phyloP scores from a whole-genome alignment of 2,797 vertebrate genomes.

The Capromys pilorides region DNA sequence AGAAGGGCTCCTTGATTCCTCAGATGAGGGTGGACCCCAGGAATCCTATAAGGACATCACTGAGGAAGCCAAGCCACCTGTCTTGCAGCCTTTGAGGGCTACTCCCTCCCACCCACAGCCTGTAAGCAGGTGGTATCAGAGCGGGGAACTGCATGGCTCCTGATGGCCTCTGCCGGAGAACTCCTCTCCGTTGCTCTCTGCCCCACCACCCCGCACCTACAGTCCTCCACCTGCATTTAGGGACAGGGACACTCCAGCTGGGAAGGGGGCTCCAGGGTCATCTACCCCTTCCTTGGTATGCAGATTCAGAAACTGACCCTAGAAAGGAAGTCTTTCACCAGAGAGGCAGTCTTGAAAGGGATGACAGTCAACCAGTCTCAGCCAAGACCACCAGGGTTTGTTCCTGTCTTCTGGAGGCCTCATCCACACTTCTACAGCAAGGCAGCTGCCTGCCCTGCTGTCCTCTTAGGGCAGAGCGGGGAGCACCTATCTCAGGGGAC shows the following conservation, averaged over 20 bases:
- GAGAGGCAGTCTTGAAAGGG: not conserved
- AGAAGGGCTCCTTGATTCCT: not conserved
- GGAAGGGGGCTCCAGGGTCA: conserved; percentile 28
- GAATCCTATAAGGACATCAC: not conserved
- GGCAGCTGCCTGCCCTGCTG: not conserved
- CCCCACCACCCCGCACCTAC: conserved; percentile 32
- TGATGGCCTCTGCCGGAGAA: conserved; percentile 55
- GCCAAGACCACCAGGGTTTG: conserved; percentile 11
- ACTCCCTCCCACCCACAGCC: not conserved
- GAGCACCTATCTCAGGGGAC: conserved; percentile 13
- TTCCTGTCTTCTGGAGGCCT: not conserved
- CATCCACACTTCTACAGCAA: not conserved
- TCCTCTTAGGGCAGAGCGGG: not conserved
- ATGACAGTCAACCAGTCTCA: not conserved
- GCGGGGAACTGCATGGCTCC: conserved; percentile 65
- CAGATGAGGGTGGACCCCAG: not conserved
- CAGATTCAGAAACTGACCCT: conserved; percentile 65
- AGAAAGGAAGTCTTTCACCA: conserved; percentile 50
- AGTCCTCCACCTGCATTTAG: conserved; percentile 3
- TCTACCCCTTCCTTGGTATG: not conserved
- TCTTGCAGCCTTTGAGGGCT: not conserved
- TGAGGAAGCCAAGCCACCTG: not conserved
- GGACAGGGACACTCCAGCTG: conserved; percentile 25
- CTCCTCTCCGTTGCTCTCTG: conserved; percentile 64
- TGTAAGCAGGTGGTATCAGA: conserved; percentile 64